These are phyloP conservation scores for Diploscapter pachys DNA, from an alignment of 1,140 invertebrate species.

Conservation along the genomic window DNA sequence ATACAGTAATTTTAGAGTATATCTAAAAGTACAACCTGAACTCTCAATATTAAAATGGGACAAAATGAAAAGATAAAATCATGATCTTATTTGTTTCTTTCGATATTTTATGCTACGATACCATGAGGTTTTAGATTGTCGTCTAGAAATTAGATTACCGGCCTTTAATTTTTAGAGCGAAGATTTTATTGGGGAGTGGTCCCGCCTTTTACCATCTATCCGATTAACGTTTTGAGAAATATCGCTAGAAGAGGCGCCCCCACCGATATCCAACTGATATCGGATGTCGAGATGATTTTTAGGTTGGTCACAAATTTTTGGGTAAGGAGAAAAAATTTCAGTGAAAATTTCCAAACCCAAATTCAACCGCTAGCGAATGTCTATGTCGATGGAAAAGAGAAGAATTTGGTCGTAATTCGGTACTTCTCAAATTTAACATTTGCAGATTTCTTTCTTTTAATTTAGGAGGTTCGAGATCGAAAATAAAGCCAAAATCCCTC, in stretches of 20 bases:
- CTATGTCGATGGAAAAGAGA: conserved; percentile 18
- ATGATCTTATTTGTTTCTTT: not conserved
- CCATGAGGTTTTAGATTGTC: not conserved
- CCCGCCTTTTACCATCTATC: conserved; percentile 28
- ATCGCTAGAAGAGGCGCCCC: conserved; percentile 23
- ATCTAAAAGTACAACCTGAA: not conserved
- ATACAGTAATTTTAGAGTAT: conserved; percentile 13
- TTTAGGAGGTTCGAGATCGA: conserved; percentile 26
- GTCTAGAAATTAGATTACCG: not conserved
- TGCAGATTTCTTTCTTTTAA: not conserved
- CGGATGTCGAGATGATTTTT: conserved; percentile 28
- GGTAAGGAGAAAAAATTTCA: conserved; percentile 12
- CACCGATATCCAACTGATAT: conserved; percentile 14
- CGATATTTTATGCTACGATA: not conserved
- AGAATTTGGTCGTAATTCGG: conserved; percentile 22
- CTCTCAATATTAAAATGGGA: not conserved
- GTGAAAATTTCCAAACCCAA: not conserved
- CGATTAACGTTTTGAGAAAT: conserved; percentile 26
- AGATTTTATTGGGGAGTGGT: conserved; percentile 10
- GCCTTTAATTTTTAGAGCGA: conserved; percentile 6
- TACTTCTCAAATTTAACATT: not conserved
- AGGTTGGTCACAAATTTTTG: conserved; percentile 7
- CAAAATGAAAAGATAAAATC: not conserved
- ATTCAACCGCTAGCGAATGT: not conserved
- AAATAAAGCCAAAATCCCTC: conserved; percentile 12